A percentile compares a stretch with the other conserved stretches of the same genome.
Evolutionary conservation across 2,797 vertebrate genomes (phyloP).

Genomic region (Antennarius maculatus): DNA sequence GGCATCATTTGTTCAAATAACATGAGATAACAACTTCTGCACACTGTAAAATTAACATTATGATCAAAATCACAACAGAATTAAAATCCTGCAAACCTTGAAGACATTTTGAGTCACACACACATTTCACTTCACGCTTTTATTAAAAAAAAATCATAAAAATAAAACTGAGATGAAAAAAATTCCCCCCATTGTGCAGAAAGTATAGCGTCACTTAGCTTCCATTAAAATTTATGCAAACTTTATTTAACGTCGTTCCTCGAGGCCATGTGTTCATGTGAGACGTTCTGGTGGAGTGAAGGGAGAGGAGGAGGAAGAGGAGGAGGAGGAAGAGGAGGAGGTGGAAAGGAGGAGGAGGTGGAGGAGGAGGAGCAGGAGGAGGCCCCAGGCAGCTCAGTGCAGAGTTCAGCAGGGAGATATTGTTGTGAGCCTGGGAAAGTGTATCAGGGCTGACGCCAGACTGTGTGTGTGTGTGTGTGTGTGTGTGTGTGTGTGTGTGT

Average conservation of each 20-base stretch:
- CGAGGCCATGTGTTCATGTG: constrained; percentile 63
- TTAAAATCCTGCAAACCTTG: no score
- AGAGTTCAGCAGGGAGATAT: constrained; percentile 87
- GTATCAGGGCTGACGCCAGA: constrained; percentile 83
- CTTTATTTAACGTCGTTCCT: constrained; percentile 60
- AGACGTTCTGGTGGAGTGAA: constrained; percentile 60
- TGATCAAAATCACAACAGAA: no score
- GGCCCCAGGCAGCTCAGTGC: constrained; percentile 79
- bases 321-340: constrained; percentile 35
- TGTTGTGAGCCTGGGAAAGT: constrained; percentile 89
- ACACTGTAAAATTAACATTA: no score
- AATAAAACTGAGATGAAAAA: no score
- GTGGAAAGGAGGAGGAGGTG: constrained; percentile 34
- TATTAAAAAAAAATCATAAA: not conserved
- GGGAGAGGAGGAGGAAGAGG: constrained; percentile 19
- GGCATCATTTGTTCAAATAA: no score
- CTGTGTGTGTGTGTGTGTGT: constrained; percentile 63
- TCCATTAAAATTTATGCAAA: constrained; percentile 41
- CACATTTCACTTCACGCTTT: no score
- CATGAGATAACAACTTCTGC: no score
- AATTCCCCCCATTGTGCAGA: not conserved
- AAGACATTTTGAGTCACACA: no score
- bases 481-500: no score
- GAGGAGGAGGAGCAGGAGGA: constrained; percentile 57
- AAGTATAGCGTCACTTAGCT: constrained; percentile 12